Evolutionary conservation across 1,140 invertebrate species (phyloP).

Genomic region (Agrypnia vestita): DNA sequence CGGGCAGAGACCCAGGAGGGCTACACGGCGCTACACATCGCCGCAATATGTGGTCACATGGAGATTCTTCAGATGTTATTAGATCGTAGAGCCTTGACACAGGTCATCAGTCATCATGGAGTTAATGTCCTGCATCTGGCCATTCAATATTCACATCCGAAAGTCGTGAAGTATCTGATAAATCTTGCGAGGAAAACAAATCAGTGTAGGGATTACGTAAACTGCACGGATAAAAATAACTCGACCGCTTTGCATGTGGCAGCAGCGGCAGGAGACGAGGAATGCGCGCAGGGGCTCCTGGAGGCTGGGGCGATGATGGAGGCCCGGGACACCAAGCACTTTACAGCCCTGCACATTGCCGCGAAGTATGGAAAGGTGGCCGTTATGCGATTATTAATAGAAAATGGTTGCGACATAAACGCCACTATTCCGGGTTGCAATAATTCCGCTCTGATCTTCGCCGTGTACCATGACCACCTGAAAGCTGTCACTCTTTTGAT

Average conservation of each 20-base stretch:
- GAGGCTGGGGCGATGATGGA: not conserved
- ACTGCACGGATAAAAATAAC: not conserved
- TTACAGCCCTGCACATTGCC: not conserved
- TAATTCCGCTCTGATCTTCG: not conserved
- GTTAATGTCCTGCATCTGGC: not conserved
- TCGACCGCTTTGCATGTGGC: not conserved
- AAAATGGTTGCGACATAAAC: not conserved
- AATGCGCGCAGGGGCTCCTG: not conserved
- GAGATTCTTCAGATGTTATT: not conserved
- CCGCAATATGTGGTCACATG: not conserved
- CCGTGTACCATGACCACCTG: not conserved
- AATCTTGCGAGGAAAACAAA: not conserved
- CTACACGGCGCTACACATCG: not conserved
- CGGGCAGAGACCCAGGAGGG: not conserved
- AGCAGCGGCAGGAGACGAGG: not conserved
- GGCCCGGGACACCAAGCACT: not conserved
- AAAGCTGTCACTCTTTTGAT: not conserved
- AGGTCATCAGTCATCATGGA: not conserved
- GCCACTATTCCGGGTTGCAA: not conserved
- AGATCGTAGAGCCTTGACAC: not conserved
- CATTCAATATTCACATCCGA: not conserved
- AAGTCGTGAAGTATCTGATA: not conserved
- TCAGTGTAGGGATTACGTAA: not conserved
- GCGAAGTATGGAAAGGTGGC: not conserved
- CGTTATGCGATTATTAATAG: slow-evolving; percentile 1